Conservation (phyloP, 2,113 vertebrate species). For the Eubucco bourcierii region DNA sequence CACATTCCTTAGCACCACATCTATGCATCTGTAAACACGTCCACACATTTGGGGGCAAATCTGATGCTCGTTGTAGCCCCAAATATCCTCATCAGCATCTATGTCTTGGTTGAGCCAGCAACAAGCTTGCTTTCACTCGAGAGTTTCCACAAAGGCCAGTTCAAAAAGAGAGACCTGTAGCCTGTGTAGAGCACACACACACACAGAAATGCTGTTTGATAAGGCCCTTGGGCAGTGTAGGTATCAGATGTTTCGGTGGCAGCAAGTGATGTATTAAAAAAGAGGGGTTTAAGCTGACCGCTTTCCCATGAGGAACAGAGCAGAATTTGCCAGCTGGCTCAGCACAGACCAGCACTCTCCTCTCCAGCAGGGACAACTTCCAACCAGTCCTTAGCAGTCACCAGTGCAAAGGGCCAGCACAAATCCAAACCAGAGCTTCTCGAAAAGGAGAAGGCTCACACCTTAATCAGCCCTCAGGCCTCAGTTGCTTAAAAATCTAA, state of each 20-base stretch:
- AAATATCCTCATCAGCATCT: neutral
- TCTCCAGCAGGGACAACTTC: neutral
- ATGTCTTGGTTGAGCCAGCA: neutral
- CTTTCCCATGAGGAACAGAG: neutral
- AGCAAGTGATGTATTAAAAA: neutral
- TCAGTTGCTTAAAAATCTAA: neutral
- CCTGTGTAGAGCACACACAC: fast-evolving
- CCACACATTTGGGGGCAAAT: neutral
- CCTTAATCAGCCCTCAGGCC: neutral
- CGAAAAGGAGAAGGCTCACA: neutral
- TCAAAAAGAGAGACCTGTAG: neutral
- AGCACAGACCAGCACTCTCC: neutral
- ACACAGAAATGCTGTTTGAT: fast-evolving
- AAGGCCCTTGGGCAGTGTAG: neutral
- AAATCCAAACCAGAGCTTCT: neutral
- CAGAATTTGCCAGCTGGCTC: neutral
- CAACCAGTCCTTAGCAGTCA: neutral
- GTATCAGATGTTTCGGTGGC: neutral
- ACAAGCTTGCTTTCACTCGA: neutral
- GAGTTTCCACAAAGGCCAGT: neutral
- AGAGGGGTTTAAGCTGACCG: neutral
- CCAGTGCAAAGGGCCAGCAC: neutral
- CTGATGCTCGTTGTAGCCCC: fast-evolving
- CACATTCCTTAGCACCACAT: too few species aligned
- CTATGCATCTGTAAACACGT: too few species aligned